Evolutionary conservation across 2,797 vertebrate species (phyloP).

Genomic region (Crocodylus rhombifer): DNA sequence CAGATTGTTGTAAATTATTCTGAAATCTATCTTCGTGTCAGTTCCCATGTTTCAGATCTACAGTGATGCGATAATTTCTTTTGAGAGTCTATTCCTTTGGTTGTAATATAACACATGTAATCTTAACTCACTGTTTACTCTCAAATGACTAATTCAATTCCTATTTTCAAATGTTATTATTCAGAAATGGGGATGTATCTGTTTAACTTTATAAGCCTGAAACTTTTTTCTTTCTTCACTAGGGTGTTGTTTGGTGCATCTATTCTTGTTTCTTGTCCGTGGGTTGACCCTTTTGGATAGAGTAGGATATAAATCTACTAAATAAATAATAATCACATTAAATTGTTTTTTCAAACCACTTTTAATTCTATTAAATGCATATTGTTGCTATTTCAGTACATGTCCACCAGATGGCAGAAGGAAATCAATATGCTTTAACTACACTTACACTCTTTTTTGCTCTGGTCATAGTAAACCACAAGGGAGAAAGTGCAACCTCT

Average conservation of each 20-base stretch:
- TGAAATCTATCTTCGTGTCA: background rate
- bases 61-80: background rate
- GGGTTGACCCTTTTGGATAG: no score
- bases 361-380: background rate
- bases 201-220: no score
- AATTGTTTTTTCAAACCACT: background rate
- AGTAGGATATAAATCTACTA: no score
- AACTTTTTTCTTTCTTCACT: no score
- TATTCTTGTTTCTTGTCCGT: no score
- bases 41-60: background rate
- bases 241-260: no score
- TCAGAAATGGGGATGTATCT: no score
- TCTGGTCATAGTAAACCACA: background rate
- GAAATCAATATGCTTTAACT: background rate
- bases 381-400: background rate
- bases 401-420: constrained; percentile 62
- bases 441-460: background rate
- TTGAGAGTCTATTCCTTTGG: background rate
- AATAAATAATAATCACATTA: background rate
- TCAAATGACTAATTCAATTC: no score
- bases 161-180: no score
- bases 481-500: background rate
- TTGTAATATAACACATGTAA: background rate
- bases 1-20: background rate
- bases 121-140: background rate